Conservation (phyloP, 2,113 vertebrate genomes). For the Rynchops niger region DNA sequence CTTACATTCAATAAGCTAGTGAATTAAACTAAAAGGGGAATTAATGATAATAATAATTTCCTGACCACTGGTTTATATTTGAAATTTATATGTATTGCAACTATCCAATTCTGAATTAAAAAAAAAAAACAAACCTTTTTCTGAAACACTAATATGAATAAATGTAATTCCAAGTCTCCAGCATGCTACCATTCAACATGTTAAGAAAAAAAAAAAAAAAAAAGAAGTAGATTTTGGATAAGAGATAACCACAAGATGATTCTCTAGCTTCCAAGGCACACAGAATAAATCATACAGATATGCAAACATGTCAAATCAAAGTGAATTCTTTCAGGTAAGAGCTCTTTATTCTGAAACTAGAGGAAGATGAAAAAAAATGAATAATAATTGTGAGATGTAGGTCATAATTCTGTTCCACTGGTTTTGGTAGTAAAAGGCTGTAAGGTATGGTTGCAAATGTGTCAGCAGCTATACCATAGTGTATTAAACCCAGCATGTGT, state of each 20-base stretch:
- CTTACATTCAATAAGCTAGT: background rate
- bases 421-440: background rate
- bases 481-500: background rate
- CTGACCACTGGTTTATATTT: background rate
- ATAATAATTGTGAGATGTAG: background rate
- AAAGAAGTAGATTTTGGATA: background rate
- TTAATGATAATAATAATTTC: background rate
- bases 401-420: background rate
- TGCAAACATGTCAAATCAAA: background rate
- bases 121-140: background rate
- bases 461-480: background rate
- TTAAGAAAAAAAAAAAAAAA: background rate
- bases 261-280: background rate
- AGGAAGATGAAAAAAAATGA: background rate
- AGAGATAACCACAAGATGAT: background rate
- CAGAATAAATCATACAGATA: slow-evolving; percentile 22
- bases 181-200: background rate
- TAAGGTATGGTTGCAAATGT: background rate
- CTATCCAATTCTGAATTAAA: background rate
- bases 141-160: background rate
- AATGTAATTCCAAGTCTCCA: background rate
- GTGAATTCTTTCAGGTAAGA: slow-evolving; percentile 9
- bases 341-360: slow-evolving; percentile 21
- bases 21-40: background rate
- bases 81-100: background rate